Percentiles rank a stretch among this genome's conserved stretches.
Evolutionary conservation across 1,140 invertebrate genomes (phyloP).

Genomic region (Drosophila kepulauana): DNA sequence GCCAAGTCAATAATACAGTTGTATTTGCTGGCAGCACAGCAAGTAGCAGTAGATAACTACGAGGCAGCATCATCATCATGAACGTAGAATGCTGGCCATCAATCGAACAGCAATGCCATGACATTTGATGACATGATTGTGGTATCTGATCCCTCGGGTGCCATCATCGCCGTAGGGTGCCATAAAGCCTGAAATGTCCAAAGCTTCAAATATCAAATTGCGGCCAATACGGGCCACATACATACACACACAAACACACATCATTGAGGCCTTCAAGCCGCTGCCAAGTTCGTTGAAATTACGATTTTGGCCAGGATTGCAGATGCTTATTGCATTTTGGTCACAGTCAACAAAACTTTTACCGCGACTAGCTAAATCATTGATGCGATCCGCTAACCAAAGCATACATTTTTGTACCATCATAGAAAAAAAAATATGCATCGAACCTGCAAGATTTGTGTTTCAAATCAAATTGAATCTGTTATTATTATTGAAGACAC

Average conservation of each 20-base stretch:
- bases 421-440: no score
- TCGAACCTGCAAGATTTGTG: no score
- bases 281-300: constrained; percentile 17
- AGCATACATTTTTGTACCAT: no score
- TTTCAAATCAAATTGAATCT: no score
- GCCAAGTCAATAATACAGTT: background rate
- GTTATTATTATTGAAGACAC: no score
- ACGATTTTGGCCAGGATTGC: background rate
- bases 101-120: constrained; percentile 2
- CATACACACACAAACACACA: background rate
- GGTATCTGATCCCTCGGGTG: constrained; percentile 1
- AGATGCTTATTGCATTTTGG: constrained; percentile 21
- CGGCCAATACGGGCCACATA: background rate
- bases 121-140: constrained; percentile 14
- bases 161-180: background rate
- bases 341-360: background rate
- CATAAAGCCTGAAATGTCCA: constrained; percentile 13
- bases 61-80: background rate
- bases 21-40: background rate
- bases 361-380: background rate
- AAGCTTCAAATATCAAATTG: constrained; percentile 12
- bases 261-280: constrained; percentile 1
- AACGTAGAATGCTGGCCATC: background rate
- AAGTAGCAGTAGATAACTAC: background rate
- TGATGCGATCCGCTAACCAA: background rate